Conservation (phyloP, 2,797 vertebrate species). For the Tapera naevia region DNA sequence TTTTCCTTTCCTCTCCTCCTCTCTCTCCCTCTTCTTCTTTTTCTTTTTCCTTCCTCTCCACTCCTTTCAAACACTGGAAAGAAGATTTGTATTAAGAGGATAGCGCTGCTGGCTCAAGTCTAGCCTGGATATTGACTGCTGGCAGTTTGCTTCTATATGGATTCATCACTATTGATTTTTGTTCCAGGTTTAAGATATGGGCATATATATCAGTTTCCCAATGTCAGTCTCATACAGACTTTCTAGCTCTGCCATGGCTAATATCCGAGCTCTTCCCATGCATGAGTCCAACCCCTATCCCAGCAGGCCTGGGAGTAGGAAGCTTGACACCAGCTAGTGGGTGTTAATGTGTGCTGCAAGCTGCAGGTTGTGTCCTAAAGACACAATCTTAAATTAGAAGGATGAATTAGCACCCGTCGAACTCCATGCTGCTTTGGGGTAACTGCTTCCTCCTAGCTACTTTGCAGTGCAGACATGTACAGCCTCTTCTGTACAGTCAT, state of each 20-base stretch:
- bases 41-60: background rate
- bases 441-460: background rate
- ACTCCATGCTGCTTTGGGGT: background rate
- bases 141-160: background rate
- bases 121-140: background rate
- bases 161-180: conserved; percentile 7
- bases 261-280: background rate
- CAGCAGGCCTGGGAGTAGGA: background rate
- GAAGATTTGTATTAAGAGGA: background rate
- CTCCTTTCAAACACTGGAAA: background rate
- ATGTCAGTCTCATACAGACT: background rate
- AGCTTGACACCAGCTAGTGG: background rate
- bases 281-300: background rate
- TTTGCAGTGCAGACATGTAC: background rate
- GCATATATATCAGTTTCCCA: background rate
- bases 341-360: background rate
- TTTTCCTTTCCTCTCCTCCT: background rate
- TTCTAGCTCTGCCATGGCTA: background rate
- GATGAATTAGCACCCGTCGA: rapidly evolving
- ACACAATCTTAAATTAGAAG: background rate
- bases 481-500: background rate
- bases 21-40: background rate
- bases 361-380: background rate
- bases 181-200: background rate
- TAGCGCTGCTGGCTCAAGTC: background rate